Percentiles rank a stretch among this genome's conserved stretches.
phyloP scores from a whole-genome alignment of 2,113 vertebrate species.

The Pyrgilauda ruficollis region DNA sequence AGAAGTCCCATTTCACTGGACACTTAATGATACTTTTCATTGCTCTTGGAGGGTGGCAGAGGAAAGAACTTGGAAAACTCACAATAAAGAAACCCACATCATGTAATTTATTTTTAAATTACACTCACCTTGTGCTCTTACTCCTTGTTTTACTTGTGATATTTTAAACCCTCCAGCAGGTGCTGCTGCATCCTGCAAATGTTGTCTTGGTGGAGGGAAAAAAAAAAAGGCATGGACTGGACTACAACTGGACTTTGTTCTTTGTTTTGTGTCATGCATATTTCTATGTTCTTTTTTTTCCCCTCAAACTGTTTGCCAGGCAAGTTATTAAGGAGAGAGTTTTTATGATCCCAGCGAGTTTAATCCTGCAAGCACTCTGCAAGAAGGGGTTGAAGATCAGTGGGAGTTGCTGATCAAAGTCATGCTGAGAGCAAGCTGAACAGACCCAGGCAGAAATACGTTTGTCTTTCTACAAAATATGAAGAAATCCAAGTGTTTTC shows the following conservation, averaged over 20 bases:
- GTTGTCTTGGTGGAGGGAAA: fast-evolving
- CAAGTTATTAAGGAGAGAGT: neutral
- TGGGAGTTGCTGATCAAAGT: neutral
- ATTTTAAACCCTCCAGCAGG: slow-evolving; percentile 45
- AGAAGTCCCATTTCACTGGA: neutral
- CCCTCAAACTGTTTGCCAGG: neutral
- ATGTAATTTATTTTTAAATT: neutral
- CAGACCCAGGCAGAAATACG: neutral
- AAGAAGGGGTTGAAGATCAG: neutral
- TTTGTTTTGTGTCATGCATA: neutral
- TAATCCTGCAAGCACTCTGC: neutral
- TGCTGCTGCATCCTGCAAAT: slow-evolving; percentile 45
- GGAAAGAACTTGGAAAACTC: neutral
- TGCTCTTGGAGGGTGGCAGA: neutral
- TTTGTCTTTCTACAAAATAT: neutral
- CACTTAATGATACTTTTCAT: neutral
- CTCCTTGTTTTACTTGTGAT: neutral
- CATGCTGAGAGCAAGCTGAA: neutral
- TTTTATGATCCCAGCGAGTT: neutral
- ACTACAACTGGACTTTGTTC: neutral
- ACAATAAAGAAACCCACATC: neutral
- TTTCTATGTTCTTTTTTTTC: neutral
- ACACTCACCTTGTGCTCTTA: fast-evolving
- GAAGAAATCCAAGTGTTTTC: neutral
- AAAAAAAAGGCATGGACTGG: neutral